These are phyloP conservation scores for Neoseiulus cucumeris DNA, from an alignment of 1,140 invertebrate species.

Conservation along the genomic window DNA sequence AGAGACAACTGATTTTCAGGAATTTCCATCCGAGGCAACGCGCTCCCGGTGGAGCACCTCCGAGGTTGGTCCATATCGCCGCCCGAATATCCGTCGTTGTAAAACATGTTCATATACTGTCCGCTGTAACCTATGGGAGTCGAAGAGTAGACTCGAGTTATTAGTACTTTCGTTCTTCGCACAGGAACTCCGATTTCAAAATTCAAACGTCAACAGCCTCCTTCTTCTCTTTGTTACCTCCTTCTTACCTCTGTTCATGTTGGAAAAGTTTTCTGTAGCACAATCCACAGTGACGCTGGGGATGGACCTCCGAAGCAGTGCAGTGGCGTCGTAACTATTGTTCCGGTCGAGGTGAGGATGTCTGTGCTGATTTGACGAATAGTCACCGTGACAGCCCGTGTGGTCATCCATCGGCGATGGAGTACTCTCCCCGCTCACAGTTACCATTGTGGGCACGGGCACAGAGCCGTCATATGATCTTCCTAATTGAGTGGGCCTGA, in stretches of 20 bases:
- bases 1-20: slow-evolving; percentile 8
- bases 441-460: background rate
- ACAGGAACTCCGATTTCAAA: background rate
- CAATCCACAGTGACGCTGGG: slow-evolving; percentile 11
- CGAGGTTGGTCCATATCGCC: background rate
- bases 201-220: no score
- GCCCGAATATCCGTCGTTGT: slow-evolving; percentile 6
- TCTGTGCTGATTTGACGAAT: background rate
- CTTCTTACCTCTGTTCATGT: background rate
- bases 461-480: background rate
- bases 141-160: background rate
- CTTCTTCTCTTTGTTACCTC: background rate
- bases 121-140: background rate
- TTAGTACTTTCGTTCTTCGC: background rate
- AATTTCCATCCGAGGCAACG: background rate
- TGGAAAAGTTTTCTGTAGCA: background rate
- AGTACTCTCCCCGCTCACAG: background rate
- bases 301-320: slow-evolving; percentile 10
- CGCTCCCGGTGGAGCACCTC: background rate
- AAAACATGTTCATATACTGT: slow-evolving; percentile 5
- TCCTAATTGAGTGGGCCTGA: background rate
- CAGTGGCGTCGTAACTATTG: slow-evolving; percentile 3
- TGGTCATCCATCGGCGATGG: background rate
- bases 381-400: background rate
- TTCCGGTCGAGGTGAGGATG: slow-evolving; percentile 7